phyloP scores from a whole-genome alignment of 2,888 invertebrate species.

The Drosophila borealis region DNA sequence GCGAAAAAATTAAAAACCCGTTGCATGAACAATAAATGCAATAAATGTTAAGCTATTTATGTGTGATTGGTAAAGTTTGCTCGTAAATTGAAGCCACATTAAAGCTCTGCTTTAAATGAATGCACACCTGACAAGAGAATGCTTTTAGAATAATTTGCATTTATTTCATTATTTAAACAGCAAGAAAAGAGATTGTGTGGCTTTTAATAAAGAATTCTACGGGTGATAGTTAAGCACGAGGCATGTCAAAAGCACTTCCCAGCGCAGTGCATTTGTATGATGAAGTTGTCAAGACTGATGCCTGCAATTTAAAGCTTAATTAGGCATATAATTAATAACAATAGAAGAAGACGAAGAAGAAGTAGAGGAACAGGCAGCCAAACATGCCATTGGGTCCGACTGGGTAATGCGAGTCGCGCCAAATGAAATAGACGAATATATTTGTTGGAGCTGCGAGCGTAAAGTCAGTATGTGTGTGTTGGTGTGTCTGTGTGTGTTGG shows the following conservation, averaged over 20 bases:
- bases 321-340: too few relatives aligned
- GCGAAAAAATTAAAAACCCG: background rate
- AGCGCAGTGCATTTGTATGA: background rate
- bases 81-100: too few relatives aligned
- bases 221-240: too few relatives aligned
- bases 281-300: background rate
- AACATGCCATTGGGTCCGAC: slow-evolving; percentile 23
- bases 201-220: too few relatives aligned
- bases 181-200: background rate
- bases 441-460: slow-evolving; percentile 45
- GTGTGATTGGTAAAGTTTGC: too few relatives aligned
- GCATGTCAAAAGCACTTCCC: background rate
- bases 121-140: background rate
- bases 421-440: slow-evolving; percentile 73
- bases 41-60: too few relatives aligned
- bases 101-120: slow-evolving; percentile 2
- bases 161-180: background rate
- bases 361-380: too few relatives aligned
- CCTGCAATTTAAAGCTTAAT: too few relatives aligned
- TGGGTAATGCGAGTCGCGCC: slow-evolving; percentile 65
- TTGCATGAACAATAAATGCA: too few relatives aligned
- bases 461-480: slow-evolving; percentile 16
- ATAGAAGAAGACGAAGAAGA: too few relatives aligned
- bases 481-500: slow-evolving; percentile 19
- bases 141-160: too few relatives aligned